Base-by-base conservation (phyloP, 2,888 invertebrate species). In the Dexiosoma caninum region DNA sequence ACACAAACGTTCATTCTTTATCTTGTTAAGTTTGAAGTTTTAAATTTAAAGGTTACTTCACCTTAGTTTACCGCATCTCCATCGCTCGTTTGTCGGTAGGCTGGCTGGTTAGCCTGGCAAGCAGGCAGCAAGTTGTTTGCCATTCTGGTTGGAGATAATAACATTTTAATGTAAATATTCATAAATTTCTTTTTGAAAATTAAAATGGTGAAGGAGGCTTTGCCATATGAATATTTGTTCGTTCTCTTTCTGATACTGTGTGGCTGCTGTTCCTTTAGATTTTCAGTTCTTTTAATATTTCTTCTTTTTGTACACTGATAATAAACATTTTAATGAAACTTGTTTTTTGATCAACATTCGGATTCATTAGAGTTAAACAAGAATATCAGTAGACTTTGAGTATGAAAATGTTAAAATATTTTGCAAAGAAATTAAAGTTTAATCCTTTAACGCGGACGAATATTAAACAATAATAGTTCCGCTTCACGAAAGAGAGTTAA, bases 41-140 rank as follows among this genome's bases (percentile, higher is more conserved):
- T 81, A 77, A 81, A 81, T 81, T 81, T 81, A 81, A 81, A 81
- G 81, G 81, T 81, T 81, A 81, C 77, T 77, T 81, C 81, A 81
- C 77, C 81, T 81, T 64, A 81, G 81, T 74, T 81, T 77, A 77
- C 81, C 67, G 67, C 77, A 64, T 74, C 77, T 81, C 81, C 81
- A 77, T 74, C 64, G 66, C 62, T 60, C 81, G 72, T 77, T 81
- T 77, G 81, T 77, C 81, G 81, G 74, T 66, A 66, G 55, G 51
- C 62, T 9, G 57, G 51, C 75, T 75, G 69, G 81, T 66, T 66
- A 66, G 55, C 40, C 62, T 9, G 57, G 51, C 75, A 72, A 64
- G 70, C 81, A 70, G 62, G 66, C 74, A 75, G 71, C 80, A 72
- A 71, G 76, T 76, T 81, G 80, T 69, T 76, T 77, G 81, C 64